Base-by-base conservation (phyloP, 2,797 vertebrate genomes). In the Mallotus villosus region DNA sequence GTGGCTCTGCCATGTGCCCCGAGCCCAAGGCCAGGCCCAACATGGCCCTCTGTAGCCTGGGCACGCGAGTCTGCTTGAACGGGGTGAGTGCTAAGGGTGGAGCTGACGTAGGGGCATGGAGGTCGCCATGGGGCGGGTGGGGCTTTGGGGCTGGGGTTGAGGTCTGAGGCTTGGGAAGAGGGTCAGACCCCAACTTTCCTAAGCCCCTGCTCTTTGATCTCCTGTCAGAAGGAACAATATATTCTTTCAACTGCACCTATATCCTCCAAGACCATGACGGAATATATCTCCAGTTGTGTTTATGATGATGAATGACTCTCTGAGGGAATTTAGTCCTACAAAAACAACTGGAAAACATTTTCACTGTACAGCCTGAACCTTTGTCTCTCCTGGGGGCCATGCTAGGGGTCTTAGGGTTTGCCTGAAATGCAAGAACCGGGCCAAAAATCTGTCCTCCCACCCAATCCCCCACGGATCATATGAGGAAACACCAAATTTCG, bases 11-110 rank as follows among this genome's bases (percentile, higher is more conserved):
- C 0, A 0, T 65, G 73, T 96, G 94, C 72, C 91, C 93, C 0
- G 12, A 74, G 7, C 88, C 93, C 0, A 22, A 32, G 0, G 61
- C 90, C 75, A 95, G 93, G 83, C 88, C 90, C 27, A 91, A 95
- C 85, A 82, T 92, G 79, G 95, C 91, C 0, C 29, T 88, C 73
- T 95, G 94, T 84, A 89, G 88, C 41, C 63, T 85, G 67, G 90
- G 85, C 34, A 93, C 92, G 0, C 91, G 91, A 0, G 88, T 95
- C 74, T 95, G 95, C 67, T 37, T 92, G 51, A 91, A 89, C 0
- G 94, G 94, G 93, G 94, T 95, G 85, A 82, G 93, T 79, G 63
- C 0, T 5, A 0, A 22, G 22, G 25, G 24, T 51, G 41, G 73
- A 64, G 51, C 17, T n/a, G 51, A n/a, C 5, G 51, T 53, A 5